A percentile compares a stretch with the other conserved stretches of the same genome.
phyloP scores from a whole-genome alignment of 2,888 invertebrate species.

The Thalpophila matura region DNA sequence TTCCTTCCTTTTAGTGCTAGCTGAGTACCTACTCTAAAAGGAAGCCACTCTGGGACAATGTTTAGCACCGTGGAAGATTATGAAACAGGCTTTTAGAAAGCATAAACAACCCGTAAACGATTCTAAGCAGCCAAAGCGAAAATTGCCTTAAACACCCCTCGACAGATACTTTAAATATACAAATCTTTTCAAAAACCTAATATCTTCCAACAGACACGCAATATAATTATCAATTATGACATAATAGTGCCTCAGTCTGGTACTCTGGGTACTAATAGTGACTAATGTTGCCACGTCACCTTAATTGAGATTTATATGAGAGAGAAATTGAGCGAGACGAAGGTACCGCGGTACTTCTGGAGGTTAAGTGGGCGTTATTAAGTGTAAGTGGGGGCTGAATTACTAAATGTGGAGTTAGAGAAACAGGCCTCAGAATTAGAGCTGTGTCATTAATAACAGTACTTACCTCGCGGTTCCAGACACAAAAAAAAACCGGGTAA shows the following conservation, averaged over 20 bases:
- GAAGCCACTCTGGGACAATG: no score
- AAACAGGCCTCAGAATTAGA: neutral
- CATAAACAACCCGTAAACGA: no score
- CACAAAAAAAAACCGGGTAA: no score
- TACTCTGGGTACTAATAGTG: constrained; percentile 52
- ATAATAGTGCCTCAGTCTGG: constrained; percentile 24
- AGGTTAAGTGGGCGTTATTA: constrained; percentile 51
- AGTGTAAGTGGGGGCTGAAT: constrained; percentile 23
- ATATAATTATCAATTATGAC: constrained; percentile 58
- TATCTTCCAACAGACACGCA: neutral
- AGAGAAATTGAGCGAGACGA: constrained; percentile 29
- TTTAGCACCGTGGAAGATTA: no score
- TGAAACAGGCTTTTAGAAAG: no score
- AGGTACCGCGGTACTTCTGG: constrained; percentile 24
- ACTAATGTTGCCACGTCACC: constrained; percentile 59
- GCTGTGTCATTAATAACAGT: neutral
- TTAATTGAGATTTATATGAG: constrained; percentile 63
- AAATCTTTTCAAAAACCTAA: neutral
- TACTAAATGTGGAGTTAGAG: neutral
- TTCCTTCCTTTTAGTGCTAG: no score
- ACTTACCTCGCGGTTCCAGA: neutral
- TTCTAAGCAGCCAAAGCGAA: no score
- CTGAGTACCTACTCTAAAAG: no score
- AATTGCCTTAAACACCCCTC: no score
- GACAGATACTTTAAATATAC: no score